Conservation (phyloP, 2,888 invertebrate genomes). For the Ellobium chinense region DNA sequence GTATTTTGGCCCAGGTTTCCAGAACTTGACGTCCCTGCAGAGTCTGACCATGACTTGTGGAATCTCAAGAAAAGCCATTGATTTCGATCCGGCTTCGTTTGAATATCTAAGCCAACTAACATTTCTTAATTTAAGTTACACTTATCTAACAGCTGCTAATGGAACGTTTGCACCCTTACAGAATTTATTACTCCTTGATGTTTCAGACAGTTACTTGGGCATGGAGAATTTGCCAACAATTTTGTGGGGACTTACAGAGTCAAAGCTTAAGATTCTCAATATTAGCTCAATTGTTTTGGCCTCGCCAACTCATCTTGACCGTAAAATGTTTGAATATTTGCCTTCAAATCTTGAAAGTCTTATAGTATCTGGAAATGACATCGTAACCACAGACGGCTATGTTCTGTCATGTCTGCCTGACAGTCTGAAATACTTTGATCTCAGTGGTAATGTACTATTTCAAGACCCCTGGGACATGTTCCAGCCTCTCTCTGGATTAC, state of each 20-base stretch:
- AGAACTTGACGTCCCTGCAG: background rate
- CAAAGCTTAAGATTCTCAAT: background rate
- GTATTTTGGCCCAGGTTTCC: slow-evolving; percentile 2
- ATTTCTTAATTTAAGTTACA: background rate
- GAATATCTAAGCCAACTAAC: background rate
- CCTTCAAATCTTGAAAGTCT: background rate
- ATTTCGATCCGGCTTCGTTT: background rate
- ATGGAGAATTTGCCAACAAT: background rate
- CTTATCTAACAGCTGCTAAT: background rate
- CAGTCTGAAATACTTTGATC: background rate
- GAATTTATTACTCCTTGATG: background rate
- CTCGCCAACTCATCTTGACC: background rate
- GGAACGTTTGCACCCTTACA: background rate
- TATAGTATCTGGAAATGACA: background rate
- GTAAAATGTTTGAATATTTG: background rate
- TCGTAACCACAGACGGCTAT: background rate
- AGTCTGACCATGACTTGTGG: background rate
- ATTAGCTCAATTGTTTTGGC: background rate
- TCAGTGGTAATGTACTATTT: background rate
- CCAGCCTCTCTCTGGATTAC: background rate
- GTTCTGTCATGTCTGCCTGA: background rate
- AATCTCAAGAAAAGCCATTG: too few species aligned
- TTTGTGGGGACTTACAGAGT: background rate
- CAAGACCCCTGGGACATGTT: background rate
- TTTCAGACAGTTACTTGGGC: background rate